Percentiles rank a stretch among this genome's conserved stretches.
phyloP scores from a whole-genome alignment of 2,797 vertebrate species.

The Notolepis coatsorum region DNA sequence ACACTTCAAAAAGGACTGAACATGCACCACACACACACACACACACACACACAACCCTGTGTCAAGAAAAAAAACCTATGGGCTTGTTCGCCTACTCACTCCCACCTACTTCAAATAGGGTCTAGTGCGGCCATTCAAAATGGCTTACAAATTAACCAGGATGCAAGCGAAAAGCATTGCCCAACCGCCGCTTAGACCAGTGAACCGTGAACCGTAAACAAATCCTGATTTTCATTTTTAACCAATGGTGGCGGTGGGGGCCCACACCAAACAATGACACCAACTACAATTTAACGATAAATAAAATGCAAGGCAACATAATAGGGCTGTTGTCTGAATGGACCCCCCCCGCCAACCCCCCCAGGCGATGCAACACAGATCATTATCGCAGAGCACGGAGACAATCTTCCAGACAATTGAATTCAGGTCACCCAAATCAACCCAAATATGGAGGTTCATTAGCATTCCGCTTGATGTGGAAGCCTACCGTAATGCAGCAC shows the following conservation, averaged over 20 bases:
- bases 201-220: neutral
- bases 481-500: conserved; percentile 53
- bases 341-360: neutral
- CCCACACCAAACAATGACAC: too few species aligned
- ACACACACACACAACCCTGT: conserved; percentile 49
- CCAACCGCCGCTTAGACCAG: neutral
- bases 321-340: neutral
- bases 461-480: conserved; percentile 50
- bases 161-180: neutral
- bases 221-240: neutral
- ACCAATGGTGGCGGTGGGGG: too few species aligned
- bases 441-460: conserved; percentile 66
- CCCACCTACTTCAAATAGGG: neutral
- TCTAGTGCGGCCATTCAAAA: neutral
- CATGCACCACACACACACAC: conserved; percentile 52
- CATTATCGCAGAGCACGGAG: conserved; percentile 32
- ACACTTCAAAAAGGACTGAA: conserved; percentile 59
- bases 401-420: conserved; percentile 58
- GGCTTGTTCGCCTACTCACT: conserved; percentile 42
- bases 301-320: neutral
- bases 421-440: conserved; percentile 72
- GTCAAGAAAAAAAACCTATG: conserved; percentile 38
- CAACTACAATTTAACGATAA: too few species aligned
- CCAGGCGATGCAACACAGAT: conserved; percentile 20
- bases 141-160: neutral